A percentile compares a stretch with the other conserved stretches of the same genome.
Conservation (phyloP, 2,797 vertebrate genomes). For the Sebastes taczanowskii region DNA sequence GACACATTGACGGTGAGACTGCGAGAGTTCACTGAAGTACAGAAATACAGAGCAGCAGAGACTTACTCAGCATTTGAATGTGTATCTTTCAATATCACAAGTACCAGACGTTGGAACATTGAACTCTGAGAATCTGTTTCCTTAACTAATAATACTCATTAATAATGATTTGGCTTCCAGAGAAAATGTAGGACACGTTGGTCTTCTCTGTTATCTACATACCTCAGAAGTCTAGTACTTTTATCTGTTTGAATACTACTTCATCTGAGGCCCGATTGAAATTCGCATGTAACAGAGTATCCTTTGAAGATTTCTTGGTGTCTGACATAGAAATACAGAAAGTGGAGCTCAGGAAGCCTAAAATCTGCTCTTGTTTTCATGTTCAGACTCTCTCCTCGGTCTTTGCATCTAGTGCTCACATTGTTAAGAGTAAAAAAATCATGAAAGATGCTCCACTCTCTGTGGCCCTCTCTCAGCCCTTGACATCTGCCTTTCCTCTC, state of each 20-base stretch:
- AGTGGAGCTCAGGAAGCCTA: constrained; percentile 27
- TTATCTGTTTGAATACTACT: constrained; percentile 53
- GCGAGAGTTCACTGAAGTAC: not conserved
- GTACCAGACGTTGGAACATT: not conserved
- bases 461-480: constrained; percentile 32
- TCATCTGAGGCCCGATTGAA: constrained; percentile 49
- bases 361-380: constrained; percentile 36
- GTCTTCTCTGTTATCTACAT: constrained; percentile 48
- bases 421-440: constrained; percentile 51
- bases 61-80: constrained; percentile 21
- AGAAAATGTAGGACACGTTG: constrained; percentile 56
- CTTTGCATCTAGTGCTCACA: constrained; percentile 18
- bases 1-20: not conserved
- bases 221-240: constrained; percentile 59
- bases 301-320: constrained; percentile 54
- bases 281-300: constrained; percentile 39
- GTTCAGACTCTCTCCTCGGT: constrained; percentile 25
- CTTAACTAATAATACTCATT: constrained; percentile 49
- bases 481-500: constrained; percentile 36
- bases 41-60: not conserved
- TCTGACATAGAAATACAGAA: constrained; percentile 53
- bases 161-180: constrained; percentile 28
- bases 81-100: not conserved
- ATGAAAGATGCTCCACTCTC: constrained; percentile 38
- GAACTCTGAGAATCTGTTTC: constrained; percentile 23